Conservation (phyloP, 2,888 invertebrate genomes). For the Panopea generosa region DNA sequence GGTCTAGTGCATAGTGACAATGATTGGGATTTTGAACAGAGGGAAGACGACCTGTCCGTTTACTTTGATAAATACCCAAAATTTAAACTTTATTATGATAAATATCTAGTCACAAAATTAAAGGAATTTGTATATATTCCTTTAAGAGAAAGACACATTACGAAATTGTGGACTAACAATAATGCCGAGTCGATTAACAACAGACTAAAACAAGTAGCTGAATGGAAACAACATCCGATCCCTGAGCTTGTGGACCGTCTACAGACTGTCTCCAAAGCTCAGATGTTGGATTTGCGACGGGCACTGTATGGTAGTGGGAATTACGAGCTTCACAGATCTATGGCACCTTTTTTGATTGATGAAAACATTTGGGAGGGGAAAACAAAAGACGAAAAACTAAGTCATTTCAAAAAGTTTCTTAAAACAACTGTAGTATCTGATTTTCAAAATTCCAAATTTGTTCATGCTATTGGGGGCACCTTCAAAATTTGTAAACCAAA, state of each 20-base stretch:
- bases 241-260: slow-evolving; percentile 41
- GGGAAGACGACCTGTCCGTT: background rate
- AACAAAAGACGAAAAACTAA: background rate
- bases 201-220: slow-evolving; percentile 33
- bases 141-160: background rate
- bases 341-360: background rate
- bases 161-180: slow-evolving; percentile 57
- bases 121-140: background rate
- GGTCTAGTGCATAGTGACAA: background rate
- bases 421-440: background rate
- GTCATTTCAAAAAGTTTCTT: background rate
- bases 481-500: slow-evolving; percentile 2
- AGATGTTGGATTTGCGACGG: slow-evolving; percentile 36
- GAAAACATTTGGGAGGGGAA: background rate
- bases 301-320: slow-evolving; percentile 50
- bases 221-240: slow-evolving; percentile 41
- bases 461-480: background rate
- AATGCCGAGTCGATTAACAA: slow-evolving; percentile 56
- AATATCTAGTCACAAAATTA: background rate
- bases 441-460: background rate
- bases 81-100: background rate
- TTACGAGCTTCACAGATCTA: slow-evolving; percentile 8
- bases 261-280: slow-evolving; percentile 12
- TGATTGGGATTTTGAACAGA: background rate
- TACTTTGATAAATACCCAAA: slow-evolving; percentile 6